These are phyloP conservation scores for Conopomorpha cramerella DNA, from an alignment of 1,140 invertebrate genomes.

Conservation along the genomic window DNA sequence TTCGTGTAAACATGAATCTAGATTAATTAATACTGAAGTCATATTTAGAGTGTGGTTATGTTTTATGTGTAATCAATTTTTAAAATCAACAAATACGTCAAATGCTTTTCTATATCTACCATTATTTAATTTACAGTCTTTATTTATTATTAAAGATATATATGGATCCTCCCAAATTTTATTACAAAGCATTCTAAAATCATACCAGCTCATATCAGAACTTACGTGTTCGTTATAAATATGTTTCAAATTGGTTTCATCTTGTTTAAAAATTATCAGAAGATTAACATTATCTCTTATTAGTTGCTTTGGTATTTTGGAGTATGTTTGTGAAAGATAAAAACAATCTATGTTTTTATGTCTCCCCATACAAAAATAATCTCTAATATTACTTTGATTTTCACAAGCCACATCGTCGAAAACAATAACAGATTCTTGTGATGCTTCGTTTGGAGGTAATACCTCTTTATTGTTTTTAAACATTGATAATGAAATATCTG, in stretches of 20 bases:
- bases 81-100: constrained; percentile 7
- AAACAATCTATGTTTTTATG: constrained; percentile 28
- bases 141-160: constrained; percentile 23
- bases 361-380: constrained; percentile 35
- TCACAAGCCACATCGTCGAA: constrained; percentile 8
- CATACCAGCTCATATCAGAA: constrained; percentile 26
- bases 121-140: constrained; percentile 16
- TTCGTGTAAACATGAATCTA: no score
- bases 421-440: constrained; percentile 2
- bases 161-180: constrained; percentile 19
- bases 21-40: no score
- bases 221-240: constrained; percentile 38
- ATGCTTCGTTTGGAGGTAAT: no score
- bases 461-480: no score
- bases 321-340: constrained; percentile 37
- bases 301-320: constrained; percentile 39
- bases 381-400: constrained; percentile 11
- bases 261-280: constrained; percentile 38
- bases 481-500: no score
- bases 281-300: constrained; percentile 43
- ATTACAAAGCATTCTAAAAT: constrained; percentile 25
- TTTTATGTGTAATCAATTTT: background rate
- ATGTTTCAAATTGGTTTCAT: constrained; percentile 42
- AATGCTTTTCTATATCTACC: constrained; percentile 23
- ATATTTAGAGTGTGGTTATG: constrained; percentile 3